These are phyloP conservation scores for Choristoneura fumiferana DNA, from an alignment of 1,140 invertebrate species.

Conservation along the genomic window DNA sequence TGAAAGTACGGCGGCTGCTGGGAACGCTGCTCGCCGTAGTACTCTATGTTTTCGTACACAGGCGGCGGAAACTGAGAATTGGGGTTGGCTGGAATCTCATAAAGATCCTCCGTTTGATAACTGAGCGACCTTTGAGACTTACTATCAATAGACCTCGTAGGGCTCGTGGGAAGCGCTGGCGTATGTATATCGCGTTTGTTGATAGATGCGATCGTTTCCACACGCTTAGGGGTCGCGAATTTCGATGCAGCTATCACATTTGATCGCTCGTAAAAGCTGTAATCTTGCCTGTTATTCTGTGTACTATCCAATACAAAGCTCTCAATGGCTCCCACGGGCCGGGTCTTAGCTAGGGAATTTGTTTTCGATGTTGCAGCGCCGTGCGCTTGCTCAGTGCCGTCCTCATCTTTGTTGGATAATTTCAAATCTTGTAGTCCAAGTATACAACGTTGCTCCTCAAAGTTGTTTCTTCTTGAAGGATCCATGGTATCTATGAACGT, in stretches of 20 bases:
- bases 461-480: conserved; percentile 65
- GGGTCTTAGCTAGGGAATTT: conserved; percentile 54
- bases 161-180: conserved; percentile 61
- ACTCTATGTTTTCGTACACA: conserved; percentile 91
- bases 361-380: conserved; percentile 55
- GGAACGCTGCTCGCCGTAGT: conserved; percentile 80
- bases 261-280: conserved; percentile 73
- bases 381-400: conserved; percentile 73
- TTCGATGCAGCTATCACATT: conserved; percentile 84
- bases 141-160: conserved; percentile 78
- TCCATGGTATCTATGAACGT: conserved; percentile 44
- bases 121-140: conserved; percentile 82
- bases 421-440: conserved; percentile 74
- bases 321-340: conserved; percentile 73
- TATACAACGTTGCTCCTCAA: conserved; percentile 70
- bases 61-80: conserved; percentile 75
- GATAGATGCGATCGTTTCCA: conserved; percentile 80
- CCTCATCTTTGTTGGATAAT: conserved; percentile 73
- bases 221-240: conserved; percentile 86
- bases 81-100: conserved; percentile 67
- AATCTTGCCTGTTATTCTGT: conserved; percentile 64
- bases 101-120: conserved; percentile 79
- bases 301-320: conserved; percentile 71
- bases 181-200: conserved; percentile 75
- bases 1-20: conserved; percentile 82